Evolutionary conservation across 2,113 vertebrate species (phyloP).

Genomic region (Opisthocomus hoazin): DNA sequence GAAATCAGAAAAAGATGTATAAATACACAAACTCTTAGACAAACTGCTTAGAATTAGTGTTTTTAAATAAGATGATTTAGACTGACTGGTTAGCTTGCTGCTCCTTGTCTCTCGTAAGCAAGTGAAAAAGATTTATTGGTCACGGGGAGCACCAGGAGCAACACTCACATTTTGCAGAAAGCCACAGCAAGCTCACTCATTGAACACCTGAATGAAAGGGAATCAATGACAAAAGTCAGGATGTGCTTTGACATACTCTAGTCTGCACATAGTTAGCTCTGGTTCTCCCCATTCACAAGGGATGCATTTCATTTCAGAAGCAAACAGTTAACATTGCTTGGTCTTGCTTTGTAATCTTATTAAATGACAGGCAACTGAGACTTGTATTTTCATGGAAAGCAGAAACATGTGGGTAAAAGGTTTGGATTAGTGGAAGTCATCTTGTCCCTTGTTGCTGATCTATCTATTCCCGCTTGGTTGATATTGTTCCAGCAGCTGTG

Average conservation of each 20-base stretch:
- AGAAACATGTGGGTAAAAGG: background rate
- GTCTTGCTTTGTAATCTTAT: slow-evolving; percentile 5
- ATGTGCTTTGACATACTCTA: background rate
- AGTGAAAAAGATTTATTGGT: slow-evolving; percentile 4
- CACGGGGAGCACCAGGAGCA: background rate
- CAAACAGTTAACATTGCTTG: background rate
- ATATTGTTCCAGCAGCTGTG: background rate
- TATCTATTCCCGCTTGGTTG: background rate
- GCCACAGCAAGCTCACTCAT: background rate
- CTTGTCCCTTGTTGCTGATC: background rate
- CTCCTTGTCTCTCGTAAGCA: background rate
- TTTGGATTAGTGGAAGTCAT: background rate
- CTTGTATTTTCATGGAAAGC: background rate
- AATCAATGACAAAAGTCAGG: background rate
- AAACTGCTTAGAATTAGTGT: background rate
- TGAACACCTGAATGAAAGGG: background rate
- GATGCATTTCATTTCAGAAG: slow-evolving; percentile 14
- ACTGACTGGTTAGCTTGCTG: background rate
- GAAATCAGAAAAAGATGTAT: slow-evolving; percentile 9
- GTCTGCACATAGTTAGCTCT: background rate
- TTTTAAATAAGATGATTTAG: slow-evolving; percentile 11
- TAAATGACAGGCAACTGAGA: slow-evolving; percentile 20
- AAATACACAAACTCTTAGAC: background rate
- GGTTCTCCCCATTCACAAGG: background rate
- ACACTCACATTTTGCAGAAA: background rate